Percentiles rank a stretch among this genome's conserved stretches.
phyloP scores from a whole-genome alignment of 2,797 vertebrate species.

The Hydrolagus colliei region DNA sequence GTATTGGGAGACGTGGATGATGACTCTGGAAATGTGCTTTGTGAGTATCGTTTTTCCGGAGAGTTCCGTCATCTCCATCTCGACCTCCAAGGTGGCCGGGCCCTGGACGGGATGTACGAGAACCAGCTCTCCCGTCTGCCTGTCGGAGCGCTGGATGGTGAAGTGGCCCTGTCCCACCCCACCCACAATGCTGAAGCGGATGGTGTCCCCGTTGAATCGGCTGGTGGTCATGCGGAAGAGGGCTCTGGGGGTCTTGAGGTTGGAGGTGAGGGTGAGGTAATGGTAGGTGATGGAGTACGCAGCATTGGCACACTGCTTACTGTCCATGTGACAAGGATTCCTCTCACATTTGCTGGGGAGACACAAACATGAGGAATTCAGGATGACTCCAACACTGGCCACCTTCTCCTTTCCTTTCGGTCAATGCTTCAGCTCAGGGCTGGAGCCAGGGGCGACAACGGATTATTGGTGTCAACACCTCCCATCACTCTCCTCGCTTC shows the following conservation, averaged over 20 bases:
- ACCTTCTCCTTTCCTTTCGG: no score
- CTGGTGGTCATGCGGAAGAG: slow-evolving; percentile 76
- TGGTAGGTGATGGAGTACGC: slow-evolving; percentile 78
- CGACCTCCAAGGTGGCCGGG: slow-evolving; percentile 63
- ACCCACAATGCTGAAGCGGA: slow-evolving; percentile 66
- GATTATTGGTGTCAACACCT: background rate
- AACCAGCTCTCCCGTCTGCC: slow-evolving; percentile 70
- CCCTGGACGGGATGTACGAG: slow-evolving; percentile 64
- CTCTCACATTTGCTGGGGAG: slow-evolving; percentile 72
- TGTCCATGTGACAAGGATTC: slow-evolving; percentile 71
- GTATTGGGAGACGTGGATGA: slow-evolving; percentile 69
- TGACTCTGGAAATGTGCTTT: slow-evolving; percentile 76
- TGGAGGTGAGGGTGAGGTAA: slow-evolving; percentile 73
- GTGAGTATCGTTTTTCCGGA: slow-evolving; percentile 63
- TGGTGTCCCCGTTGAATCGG: slow-evolving; percentile 62
- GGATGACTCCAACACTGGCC: no score
- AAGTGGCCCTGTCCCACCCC: slow-evolving; percentile 59
- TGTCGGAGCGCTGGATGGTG: slow-evolving; percentile 62
- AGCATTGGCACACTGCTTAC: slow-evolving; percentile 63
- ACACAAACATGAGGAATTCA: background rate
- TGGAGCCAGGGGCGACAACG: no score
- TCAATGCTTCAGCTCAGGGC: no score
- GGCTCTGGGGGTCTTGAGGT: slow-evolving; percentile 64
- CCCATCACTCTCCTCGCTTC: background rate
- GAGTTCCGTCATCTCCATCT: slow-evolving; percentile 80